Percentiles rank a stretch among this genome's conserved stretches.
Conservation (phyloP, 1,140 invertebrate species). For the Ericerus pela region DNA sequence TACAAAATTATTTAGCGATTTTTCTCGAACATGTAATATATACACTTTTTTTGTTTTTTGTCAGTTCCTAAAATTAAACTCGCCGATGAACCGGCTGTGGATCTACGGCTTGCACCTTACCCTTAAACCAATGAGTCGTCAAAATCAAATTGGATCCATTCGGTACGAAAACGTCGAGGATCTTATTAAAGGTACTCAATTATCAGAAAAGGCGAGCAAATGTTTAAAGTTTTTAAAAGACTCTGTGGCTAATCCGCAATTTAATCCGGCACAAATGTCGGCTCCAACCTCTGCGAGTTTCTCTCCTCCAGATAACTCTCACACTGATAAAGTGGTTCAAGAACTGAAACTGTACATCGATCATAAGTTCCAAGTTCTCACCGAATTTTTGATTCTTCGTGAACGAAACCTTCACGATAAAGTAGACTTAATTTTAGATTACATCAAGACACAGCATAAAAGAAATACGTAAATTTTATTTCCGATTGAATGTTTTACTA, state of each 20-base stretch:
- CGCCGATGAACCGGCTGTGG: not conserved
- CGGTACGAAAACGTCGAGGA: constrained; percentile 1
- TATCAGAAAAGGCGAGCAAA: not conserved
- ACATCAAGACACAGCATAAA: not conserved
- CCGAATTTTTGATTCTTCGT: not conserved
- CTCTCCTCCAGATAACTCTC: not conserved
- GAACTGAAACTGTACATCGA: not conserved
- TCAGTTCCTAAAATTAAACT: not conserved
- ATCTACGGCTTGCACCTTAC: not conserved
- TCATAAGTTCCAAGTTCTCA: not conserved
- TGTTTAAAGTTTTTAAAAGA: not conserved
- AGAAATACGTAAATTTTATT: not conserved
- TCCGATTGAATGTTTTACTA: not conserved
- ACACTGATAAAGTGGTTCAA: not conserved
- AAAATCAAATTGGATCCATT: not conserved
- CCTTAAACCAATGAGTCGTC: not conserved
- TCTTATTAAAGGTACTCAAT: not conserved
- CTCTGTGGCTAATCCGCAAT: not conserved
- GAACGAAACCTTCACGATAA: not conserved
- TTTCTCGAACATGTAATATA: not conserved
- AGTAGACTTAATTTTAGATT: not conserved
- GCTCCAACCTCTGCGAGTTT: not conserved
- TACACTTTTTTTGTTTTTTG: not conserved
- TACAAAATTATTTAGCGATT: too few species aligned
- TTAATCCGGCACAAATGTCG: not conserved